Evolutionary conservation across 2,888 invertebrate species (phyloP).

Genomic region (Pammene aurita): DNA sequence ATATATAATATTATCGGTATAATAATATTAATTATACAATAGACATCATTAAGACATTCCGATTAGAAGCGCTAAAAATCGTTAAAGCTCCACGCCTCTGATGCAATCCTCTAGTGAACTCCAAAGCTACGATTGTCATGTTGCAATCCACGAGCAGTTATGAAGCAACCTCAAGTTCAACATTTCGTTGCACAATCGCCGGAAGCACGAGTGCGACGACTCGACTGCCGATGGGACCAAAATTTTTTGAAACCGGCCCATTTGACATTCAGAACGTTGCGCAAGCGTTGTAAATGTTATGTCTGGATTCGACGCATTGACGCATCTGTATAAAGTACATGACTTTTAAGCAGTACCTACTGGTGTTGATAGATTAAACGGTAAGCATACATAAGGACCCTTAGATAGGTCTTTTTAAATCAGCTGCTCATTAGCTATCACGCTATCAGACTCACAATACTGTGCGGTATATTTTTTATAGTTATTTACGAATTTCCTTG

Average conservation of each 20-base stretch:
- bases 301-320: constrained; percentile 45
- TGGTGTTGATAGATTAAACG: background rate
- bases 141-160: constrained; percentile 48
- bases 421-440: too few relatives aligned
- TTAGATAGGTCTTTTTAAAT: too few relatives aligned
- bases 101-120: constrained; percentile 22
- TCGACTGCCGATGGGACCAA: constrained; percentile 58
- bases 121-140: constrained; percentile 5
- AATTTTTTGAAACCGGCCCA: constrained; percentile 66
- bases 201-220: constrained; percentile 61
- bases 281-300: constrained; percentile 56
- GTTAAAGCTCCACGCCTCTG: constrained; percentile 2
- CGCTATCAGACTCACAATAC: too few relatives aligned
- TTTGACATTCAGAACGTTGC: constrained; percentile 72
- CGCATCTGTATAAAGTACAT: background rate
- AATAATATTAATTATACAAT: background rate
- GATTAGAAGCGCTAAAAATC: constrained; percentile 12
- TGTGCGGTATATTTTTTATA: too few relatives aligned
- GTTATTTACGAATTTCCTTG: too few relatives aligned
- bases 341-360: background rate
- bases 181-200: constrained; percentile 69
- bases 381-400: too few relatives aligned
- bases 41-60: background rate
- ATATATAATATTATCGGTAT: too few relatives aligned
- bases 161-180: constrained; percentile 64